These are phyloP conservation scores for Sarcophilus harrisii DNA, from an alignment of 2,797 vertebrate genomes.

Conservation along the genomic window DNA sequence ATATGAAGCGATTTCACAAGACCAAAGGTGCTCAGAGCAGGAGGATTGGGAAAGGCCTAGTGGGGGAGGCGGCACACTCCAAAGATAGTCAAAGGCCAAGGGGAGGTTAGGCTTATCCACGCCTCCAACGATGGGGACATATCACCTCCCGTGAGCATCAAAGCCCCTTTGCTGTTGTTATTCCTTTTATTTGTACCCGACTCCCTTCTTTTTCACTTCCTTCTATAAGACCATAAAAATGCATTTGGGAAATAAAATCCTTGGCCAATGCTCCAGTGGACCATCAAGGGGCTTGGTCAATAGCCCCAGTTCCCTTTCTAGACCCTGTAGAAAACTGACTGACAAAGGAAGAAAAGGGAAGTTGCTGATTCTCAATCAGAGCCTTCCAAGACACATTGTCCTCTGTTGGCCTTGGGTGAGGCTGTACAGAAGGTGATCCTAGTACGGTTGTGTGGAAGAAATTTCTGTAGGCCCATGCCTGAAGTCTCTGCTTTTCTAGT, in stretches of 20 bases:
- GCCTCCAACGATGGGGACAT: fast-evolving
- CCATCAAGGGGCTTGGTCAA: no score
- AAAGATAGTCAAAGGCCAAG: background rate
- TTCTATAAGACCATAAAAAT: background rate
- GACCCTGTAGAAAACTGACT: background rate
- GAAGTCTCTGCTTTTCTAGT: background rate
- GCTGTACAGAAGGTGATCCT: background rate
- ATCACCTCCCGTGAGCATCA: background rate
- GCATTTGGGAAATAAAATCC: background rate
- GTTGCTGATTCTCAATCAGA: background rate
- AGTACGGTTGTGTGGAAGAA: background rate
- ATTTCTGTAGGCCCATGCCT: background rate
- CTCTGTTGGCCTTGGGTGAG: background rate
- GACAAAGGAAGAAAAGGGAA: background rate
- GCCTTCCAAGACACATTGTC: background rate
- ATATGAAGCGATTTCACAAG: background rate
- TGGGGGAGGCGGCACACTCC: background rate
- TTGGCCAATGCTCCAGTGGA: background rate
- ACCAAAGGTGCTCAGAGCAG: background rate
- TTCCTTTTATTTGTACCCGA: background rate
- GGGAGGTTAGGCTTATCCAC: background rate
- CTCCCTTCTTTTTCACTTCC: background rate
- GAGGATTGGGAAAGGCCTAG: background rate
- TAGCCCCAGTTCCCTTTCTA: background rate
- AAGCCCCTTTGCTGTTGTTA: background rate